A percentile compares a stretch with the other conserved stretches of the same genome.
phyloP scores from a whole-genome alignment of 2,888 invertebrate genomes.

The Dicycla oo region DNA sequence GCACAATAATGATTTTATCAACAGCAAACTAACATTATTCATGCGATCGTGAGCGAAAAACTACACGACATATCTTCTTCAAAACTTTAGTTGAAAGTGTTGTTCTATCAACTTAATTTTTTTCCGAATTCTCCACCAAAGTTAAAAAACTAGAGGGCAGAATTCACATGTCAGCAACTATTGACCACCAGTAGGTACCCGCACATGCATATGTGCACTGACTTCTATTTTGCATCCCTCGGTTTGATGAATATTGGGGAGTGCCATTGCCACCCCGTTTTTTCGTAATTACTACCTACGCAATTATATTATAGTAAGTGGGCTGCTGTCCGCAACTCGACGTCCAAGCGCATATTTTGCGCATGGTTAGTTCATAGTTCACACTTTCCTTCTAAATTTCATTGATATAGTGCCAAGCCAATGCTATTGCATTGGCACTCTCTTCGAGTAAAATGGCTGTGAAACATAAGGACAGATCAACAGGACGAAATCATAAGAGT shows the following conservation, averaged over 20 bases:
- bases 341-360: background rate
- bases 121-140: no score
- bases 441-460: background rate
- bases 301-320: background rate
- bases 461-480: background rate
- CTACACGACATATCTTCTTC: background rate
- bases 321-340: background rate
- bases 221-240: background rate
- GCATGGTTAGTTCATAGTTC: background rate
- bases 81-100: background rate
- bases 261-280: background rate
- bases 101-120: background rate
- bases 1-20: background rate
- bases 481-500: background rate
- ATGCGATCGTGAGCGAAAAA: background rate
- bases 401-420: constrained; percentile 8
- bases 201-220: background rate
- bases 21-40: background rate
- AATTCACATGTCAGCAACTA: no score
- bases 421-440: background rate
- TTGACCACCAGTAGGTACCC: no score
- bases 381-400: background rate
- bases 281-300: background rate
- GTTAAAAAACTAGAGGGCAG: background rate
- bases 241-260: background rate